Base-by-base conservation (phyloP, 1,140 invertebrate genomes). In the Leucophenga varia region DNA sequence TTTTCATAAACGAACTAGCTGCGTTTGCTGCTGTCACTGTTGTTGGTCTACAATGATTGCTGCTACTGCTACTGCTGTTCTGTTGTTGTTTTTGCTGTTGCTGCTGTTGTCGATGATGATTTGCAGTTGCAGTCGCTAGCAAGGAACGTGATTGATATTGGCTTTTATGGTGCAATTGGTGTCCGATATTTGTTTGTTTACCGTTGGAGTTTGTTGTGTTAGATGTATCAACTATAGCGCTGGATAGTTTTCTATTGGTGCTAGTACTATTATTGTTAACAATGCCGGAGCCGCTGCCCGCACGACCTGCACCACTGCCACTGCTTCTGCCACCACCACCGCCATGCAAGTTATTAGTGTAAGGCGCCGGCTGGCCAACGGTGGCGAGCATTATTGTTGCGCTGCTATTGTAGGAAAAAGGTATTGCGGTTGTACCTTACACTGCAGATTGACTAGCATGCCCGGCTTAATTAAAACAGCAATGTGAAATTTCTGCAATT, bases 111-210 rank as follows among this genome's bases (percentile, higher is more conserved):
- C 31, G 58, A 52, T 22, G 42, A 34, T 14, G 21, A n/a, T n/a
- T n/a, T n/a, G n/a, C n/a, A n/a, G n/a, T n/a, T 46, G 42, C 43
- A 51, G 37, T 47, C 46, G 7, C 7, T 30, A 44, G 44, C 34
- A 35, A 18, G 46, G 19, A 49, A 39, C 39, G 53, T 52, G 32
- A 40, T 49, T 12, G 51, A n/a, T n/a, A n/a, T n/a, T n/a, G n/a
- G n/a, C n/a, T n/a, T n/a, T n/a, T n/a, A n/a, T n/a, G n/a, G n/a
- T n/a, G n/a, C n/a, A n/a, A n/a, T n/a, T n/a, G n/a, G n/a, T n/a
- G n/a, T n/a, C n/a, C 42, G 75, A 75, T 60, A 78, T 78, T 43
- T 78, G 55, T 2, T 61, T 75, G 25, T 79, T 38, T 53, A 77
- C 76, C 18, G 57, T 64, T 52, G 57, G 57, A 42, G 54, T 31